phyloP scores from a whole-genome alignment of 1,140 invertebrate genomes.

The Drosophila sucinea region DNA sequence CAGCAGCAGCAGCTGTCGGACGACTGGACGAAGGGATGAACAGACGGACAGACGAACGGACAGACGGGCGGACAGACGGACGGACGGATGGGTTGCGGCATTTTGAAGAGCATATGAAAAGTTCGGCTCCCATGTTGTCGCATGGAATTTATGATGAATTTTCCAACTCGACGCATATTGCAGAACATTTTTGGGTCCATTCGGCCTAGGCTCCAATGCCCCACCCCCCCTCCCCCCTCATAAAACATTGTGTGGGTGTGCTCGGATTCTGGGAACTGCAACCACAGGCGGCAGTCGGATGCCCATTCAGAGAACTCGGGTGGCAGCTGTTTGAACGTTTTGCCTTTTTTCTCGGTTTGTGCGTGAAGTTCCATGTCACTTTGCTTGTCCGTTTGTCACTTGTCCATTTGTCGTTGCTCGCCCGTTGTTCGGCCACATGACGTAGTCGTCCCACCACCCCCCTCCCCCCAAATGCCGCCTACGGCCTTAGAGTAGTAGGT shows the following conservation, averaged over 20 bases:
- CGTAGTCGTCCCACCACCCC: constrained; percentile 39
- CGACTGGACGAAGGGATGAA: neutral
- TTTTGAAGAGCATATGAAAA: constrained; percentile 70
- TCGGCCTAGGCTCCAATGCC: constrained; percentile 44
- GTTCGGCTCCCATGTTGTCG: constrained; percentile 70
- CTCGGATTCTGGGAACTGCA: constrained; percentile 52
- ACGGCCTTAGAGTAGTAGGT: constrained; percentile 22
- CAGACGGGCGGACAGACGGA: constrained; percentile 25
- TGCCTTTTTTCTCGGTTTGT: constrained; percentile 43
- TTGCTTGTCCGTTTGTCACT: constrained; percentile 45
- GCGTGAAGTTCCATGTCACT: constrained; percentile 52
- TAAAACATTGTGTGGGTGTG: constrained; percentile 17
- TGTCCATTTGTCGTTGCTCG: constrained; percentile 30
- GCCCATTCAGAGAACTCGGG: constrained; percentile 30
- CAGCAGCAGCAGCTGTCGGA: constrained; percentile 51
- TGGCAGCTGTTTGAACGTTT: constrained; percentile 31
- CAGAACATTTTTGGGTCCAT: constrained; percentile 75
- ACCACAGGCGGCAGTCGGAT: constrained; percentile 58
- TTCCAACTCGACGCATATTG: constrained; percentile 77
- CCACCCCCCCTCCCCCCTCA: constrained; percentile 13
- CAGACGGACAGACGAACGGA: constrained; percentile 6
- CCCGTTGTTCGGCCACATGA: constrained; percentile 75
- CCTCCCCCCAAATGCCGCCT: neutral
- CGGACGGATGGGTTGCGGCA: constrained; percentile 38
- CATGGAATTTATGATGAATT: constrained; percentile 81